phyloP scores from a whole-genome alignment of 2,888 invertebrate genomes.

The Campopleginae sp. region DNA sequence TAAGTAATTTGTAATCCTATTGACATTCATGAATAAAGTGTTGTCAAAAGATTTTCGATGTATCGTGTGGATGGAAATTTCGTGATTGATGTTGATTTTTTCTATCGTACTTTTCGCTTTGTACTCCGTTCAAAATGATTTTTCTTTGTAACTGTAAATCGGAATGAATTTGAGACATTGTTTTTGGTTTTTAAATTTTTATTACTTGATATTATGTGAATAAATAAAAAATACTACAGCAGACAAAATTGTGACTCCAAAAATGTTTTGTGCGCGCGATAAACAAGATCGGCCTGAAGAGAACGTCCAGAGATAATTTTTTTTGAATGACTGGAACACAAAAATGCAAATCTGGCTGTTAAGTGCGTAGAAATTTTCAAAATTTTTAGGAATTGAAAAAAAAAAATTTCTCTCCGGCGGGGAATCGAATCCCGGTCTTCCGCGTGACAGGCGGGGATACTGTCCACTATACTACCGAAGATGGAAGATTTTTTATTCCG shows the following conservation, averaged over 20 bases:
- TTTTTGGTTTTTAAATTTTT: not conserved
- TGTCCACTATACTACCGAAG: conserved; percentile 76
- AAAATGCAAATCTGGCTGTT: no score
- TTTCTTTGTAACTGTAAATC: not conserved
- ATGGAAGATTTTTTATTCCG: conserved; percentile 15
- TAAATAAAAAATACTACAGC: not conserved
- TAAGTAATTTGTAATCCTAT: not conserved
- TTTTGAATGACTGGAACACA: no score
- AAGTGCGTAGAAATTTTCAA: no score
- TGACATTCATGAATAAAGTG: conserved; percentile 1
- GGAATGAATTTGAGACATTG: not conserved
- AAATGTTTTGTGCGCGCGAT: no score
- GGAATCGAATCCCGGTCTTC: conserved; percentile 50
- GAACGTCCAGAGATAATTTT: no score
- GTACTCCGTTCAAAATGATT: not conserved
- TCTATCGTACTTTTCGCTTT: not conserved
- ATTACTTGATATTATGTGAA: not conserved
- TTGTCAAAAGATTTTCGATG: not conserved
- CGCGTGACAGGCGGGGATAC: conserved; percentile 78
- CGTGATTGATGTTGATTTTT: not conserved
- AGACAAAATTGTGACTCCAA: no score
- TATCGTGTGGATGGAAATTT: not conserved
- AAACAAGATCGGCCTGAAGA: no score
- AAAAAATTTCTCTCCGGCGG: conserved; percentile 71
- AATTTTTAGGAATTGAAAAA: not conserved